Percentiles rank a stretch among this genome's conserved stretches.
These are phyloP conservation scores for Azorinus chamasolen DNA, from an alignment of 2,888 invertebrate species.

Conservation along the genomic window DNA sequence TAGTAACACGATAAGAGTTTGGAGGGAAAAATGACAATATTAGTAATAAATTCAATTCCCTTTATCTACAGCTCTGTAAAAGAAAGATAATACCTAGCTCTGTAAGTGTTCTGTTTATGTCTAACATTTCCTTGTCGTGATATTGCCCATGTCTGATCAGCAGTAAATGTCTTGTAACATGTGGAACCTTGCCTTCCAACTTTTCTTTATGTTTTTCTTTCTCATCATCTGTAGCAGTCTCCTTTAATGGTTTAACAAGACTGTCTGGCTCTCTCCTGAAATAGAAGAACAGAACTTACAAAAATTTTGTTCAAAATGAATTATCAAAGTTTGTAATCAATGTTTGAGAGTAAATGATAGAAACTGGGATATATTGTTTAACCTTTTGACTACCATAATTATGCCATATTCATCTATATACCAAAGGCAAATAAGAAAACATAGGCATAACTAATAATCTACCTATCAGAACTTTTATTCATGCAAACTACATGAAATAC, in stretches of 20 bases:
- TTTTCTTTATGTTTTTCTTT: slow-evolving; percentile 87
- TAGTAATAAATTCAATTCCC: no score
- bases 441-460: no score
- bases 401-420: no score
- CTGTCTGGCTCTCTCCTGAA: slow-evolving; percentile 91
- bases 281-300: slow-evolving; percentile 57
- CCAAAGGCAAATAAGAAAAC: no score
- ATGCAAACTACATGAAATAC: no score
- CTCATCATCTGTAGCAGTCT: slow-evolving; percentile 65
- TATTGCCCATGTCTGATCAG: slow-evolving; percentile 98
- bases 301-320: background rate
- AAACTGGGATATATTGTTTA: no score
- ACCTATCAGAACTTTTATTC: no score
- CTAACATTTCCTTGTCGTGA: slow-evolving; percentile 91
- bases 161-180: slow-evolving; percentile 93
- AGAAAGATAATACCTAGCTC: slow-evolving; percentile 89
- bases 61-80: background rate
- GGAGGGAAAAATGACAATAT: no score
- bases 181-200: slow-evolving; percentile 57
- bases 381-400: no score
- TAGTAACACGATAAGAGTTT: no score
- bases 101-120: slow-evolving; percentile 92
- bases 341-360: no score
- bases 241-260: slow-evolving; percentile 89
- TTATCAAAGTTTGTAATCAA: no score